These are phyloP conservation scores for Casuarius casuarius DNA, from an alignment of 2,113 vertebrate species.

Conservation along the genomic window DNA sequence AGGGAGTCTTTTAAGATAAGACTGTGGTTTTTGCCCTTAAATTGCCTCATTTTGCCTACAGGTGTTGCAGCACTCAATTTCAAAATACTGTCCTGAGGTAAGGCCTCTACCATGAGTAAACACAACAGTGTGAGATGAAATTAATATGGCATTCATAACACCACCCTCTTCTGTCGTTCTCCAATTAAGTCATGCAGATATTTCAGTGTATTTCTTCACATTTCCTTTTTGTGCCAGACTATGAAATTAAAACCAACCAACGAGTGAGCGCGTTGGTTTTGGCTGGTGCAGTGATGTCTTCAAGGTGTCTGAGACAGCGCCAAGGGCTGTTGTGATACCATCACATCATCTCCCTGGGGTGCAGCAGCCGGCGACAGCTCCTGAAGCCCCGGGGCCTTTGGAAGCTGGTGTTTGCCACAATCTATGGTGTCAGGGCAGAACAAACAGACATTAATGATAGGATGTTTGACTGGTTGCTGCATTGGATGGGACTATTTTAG, in stretches of 20 bases:
- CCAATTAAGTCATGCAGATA: background rate
- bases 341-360: background rate
- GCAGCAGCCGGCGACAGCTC: background rate
- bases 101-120: background rate
- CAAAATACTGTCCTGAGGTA: background rate
- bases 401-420: background rate
- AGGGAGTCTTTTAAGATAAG: conserved; percentile 18
- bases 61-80: conserved; percentile 1
- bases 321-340: fast-evolving
- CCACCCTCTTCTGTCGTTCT: background rate
- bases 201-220: background rate
- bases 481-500: background rate
- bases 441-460: fast-evolving
- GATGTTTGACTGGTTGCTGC: background rate
- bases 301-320: background rate
- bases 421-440: background rate
- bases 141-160: background rate
- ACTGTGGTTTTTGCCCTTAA: background rate
- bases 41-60: background rate
- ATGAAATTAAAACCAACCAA: background rate
- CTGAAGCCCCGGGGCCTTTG: background rate
- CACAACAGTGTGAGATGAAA: background rate
- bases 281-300: background rate
- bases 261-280: fast-evolving
- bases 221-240: background rate